Evolutionary conservation across 1,140 invertebrate species (phyloP).

Genomic region (Ceratina australensis): DNA sequence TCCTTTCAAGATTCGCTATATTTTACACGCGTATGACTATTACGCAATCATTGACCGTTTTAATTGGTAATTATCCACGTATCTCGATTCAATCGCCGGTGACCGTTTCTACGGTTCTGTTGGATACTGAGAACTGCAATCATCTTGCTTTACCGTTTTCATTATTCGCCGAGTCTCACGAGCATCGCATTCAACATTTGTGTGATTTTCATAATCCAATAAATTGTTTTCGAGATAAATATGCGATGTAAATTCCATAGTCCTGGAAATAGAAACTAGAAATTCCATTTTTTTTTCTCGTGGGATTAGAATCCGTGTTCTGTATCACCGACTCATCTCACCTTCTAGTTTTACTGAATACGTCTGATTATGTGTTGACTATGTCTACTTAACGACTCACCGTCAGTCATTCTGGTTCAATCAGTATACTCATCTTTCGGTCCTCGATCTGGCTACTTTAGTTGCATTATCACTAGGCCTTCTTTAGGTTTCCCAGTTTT

Average conservation of each 20-base stretch:
- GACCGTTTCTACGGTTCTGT: background rate
- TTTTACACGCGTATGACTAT: background rate
- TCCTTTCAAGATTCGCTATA: background rate
- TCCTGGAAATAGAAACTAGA: background rate
- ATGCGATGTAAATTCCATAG: no score
- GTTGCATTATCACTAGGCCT: no score
- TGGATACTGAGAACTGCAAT: background rate
- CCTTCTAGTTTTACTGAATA: no score
- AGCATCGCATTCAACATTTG: background rate
- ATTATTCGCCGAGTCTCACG: background rate
- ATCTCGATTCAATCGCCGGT: background rate
- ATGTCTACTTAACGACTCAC: no score
- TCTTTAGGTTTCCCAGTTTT: no score
- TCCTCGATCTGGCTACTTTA: no score
- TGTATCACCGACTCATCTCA: no score
- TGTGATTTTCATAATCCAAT: background rate
- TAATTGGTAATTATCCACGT: background rate
- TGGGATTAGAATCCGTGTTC: no score
- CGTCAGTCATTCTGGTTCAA: no score
- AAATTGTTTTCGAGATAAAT: background rate
- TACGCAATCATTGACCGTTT: background rate
- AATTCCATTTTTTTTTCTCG: background rate
- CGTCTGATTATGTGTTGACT: no score
- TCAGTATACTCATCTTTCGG: no score
- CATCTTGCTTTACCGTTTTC: no score